phyloP scores from a whole-genome alignment of 2,797 vertebrate genomes.

The Macropodus opercularis region DNA sequence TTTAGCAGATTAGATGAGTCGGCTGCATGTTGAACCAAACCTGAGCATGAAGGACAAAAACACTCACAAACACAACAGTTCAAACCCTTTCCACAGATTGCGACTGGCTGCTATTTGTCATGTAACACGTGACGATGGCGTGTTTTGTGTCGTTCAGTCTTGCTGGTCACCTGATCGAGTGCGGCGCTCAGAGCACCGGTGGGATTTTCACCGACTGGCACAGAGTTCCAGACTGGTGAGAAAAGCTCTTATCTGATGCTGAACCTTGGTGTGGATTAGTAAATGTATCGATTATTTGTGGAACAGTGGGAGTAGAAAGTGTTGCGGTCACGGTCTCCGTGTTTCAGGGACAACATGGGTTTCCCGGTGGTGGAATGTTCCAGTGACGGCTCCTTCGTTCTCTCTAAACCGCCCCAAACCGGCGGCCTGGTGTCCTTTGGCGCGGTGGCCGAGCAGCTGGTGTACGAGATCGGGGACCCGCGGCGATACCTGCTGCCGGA shows the following conservation, averaged over 20 bases:
- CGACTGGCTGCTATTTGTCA: no score
- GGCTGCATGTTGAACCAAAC: no score
- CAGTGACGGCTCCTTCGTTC: conserved; percentile 82
- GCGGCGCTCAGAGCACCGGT: conserved; percentile 87
- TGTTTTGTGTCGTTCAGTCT: conserved; percentile 80
- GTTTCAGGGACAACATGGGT: conserved; percentile 86
- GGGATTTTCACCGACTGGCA: conserved; percentile 92
- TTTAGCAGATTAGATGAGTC: no score
- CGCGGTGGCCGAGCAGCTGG: conserved; percentile 86
- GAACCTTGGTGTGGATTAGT: no score
- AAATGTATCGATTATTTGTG: no score
- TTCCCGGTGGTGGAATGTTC: conserved; percentile 87
- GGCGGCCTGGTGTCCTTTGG: conserved; percentile 87
- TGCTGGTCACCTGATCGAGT: conserved; percentile 89
- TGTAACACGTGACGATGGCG: no score
- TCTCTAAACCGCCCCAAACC: conserved; percentile 84
- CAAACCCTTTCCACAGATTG: no score
- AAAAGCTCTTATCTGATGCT: no score
- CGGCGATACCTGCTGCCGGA: conserved; percentile 86
- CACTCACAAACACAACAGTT: no score
- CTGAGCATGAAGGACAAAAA: no score
- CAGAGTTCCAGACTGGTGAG: conserved; percentile 86
- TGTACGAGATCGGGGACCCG: conserved; percentile 88
- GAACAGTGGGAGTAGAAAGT: not conserved
- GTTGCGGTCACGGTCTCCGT: not conserved